Evolutionary conservation across 2,113 vertebrate genomes (phyloP).

Genomic region (Leptosomus discolor): DNA sequence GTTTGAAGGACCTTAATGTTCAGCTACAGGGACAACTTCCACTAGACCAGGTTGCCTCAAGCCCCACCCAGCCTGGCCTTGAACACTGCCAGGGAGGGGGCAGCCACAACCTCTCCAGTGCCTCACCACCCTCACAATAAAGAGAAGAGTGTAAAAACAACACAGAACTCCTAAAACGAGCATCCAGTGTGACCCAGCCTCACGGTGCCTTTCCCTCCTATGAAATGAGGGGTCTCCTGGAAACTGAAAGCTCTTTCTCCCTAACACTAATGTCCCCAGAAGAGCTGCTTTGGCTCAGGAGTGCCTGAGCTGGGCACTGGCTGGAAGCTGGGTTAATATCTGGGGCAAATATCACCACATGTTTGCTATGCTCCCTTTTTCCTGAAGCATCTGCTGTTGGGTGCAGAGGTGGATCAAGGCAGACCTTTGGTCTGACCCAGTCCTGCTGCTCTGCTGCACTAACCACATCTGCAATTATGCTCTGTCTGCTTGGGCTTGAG

Average conservation of each 20-base stretch:
- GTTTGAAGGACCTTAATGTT: no score
- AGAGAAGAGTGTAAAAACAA: background rate
- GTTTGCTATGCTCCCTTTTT: background rate
- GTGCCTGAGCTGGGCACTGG: background rate
- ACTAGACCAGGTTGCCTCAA: no score
- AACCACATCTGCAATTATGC: background rate
- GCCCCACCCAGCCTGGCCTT: no score
- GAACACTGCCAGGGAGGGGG: no score
- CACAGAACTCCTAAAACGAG: background rate
- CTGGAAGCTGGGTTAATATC: background rate
- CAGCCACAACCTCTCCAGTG: no score
- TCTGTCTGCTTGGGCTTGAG: constrained; percentile 11
- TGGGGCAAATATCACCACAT: background rate
- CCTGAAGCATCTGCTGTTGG: background rate
- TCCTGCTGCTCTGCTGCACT: background rate
- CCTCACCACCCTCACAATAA: no score
- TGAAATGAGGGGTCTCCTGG: background rate
- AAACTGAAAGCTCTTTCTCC: background rate
- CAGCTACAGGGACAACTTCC: no score
- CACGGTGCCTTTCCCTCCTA: accelerated
- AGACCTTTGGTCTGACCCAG: constrained; percentile 7
- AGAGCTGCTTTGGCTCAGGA: background rate
- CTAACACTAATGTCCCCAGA: background rate
- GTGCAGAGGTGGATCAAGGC: background rate
- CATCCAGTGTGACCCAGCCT: background rate